Evolutionary conservation across 2,888 invertebrate genomes (phyloP).

Genomic region (Tortricodes alternella): DNA sequence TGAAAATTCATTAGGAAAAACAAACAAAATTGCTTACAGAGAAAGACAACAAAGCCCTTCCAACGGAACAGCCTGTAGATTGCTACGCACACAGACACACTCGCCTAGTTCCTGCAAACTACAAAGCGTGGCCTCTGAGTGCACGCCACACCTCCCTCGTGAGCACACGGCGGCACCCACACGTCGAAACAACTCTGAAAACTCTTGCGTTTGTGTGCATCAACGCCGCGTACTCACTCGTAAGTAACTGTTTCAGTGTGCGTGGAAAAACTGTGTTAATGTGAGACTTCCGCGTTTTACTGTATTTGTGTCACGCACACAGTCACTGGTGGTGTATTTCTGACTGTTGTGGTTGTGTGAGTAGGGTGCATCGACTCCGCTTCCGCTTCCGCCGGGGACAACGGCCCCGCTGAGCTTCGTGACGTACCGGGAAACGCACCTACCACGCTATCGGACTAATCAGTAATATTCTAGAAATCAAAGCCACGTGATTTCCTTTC

Average conservation of each 20-base stretch:
- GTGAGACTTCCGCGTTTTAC: conserved; percentile 71
- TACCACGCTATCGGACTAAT: background rate
- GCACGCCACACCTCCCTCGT: conserved; percentile 70
- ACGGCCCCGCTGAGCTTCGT: conserved; percentile 56
- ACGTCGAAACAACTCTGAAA: conserved; percentile 52
- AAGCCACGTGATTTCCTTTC: no score
- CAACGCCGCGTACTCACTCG: conserved; percentile 46
- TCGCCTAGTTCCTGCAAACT: conserved; percentile 50
- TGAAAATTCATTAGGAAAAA: no score
- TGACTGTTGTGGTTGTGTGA: conserved; percentile 45
- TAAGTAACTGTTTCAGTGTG: conserved; percentile 48
- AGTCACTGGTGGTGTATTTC: conserved; percentile 19
- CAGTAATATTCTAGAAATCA: background rate
- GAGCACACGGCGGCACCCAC: conserved; percentile 68
- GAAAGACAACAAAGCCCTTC: conserved; percentile 2
- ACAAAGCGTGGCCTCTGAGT: conserved; percentile 31
- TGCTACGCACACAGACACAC: conserved; percentile 39
- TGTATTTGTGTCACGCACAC: conserved; percentile 71
- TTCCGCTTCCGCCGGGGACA: conserved; percentile 76
- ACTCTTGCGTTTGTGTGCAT: conserved; percentile 43
- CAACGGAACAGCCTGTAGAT: conserved; percentile 33
- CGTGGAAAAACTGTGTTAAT: conserved; percentile 74
- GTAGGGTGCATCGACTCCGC: conserved; percentile 78
- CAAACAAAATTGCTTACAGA: background rate
- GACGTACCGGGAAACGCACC: background rate